phyloP scores from a whole-genome alignment of 2,797 vertebrate genomes.

The Gadopsis bispinosus region DNA sequence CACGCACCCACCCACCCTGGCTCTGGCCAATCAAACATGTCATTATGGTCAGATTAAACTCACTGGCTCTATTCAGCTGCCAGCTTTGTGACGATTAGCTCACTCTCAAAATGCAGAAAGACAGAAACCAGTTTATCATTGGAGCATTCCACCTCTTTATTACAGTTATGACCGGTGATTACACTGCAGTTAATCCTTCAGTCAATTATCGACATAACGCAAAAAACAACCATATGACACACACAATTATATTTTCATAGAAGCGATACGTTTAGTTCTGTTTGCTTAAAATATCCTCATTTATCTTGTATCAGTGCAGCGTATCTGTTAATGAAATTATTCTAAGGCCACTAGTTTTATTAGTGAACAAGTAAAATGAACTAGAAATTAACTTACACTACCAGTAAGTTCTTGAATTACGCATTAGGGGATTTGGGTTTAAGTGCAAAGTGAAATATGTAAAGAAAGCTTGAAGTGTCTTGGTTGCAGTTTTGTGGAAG shows the following conservation, averaged over 20 bases:
- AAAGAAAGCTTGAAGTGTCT: conserved; percentile 6
- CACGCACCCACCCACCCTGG: conserved; percentile 24
- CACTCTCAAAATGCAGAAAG: conserved; percentile 30
- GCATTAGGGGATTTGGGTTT: not conserved
- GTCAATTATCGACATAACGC: not conserved
- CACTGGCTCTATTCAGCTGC: conserved; percentile 61
- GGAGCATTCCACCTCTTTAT: not conserved
- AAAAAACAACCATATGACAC: not conserved
- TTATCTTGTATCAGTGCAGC: not conserved
- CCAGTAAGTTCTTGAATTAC: not conserved
- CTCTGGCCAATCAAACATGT: conserved; percentile 79
- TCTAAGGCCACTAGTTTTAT: not conserved
- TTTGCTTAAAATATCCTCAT: not conserved
- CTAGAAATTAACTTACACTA: not conserved
- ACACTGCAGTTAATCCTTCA: not conserved
- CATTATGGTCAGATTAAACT: conserved; percentile 77
- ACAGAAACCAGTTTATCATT: not conserved
- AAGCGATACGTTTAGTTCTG: not conserved
- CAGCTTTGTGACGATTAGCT: conserved; percentile 65
- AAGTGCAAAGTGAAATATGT: conserved; percentile 5
- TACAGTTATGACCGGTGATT: conserved; percentile 30
- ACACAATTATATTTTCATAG: not conserved
- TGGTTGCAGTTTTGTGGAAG: conserved; percentile 11
- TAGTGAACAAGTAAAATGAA: not conserved
- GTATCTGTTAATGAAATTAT: not conserved